Evolutionary conservation across 2,113 vertebrate species (phyloP).

Genomic region (Gymnobelideus leadbeateri): DNA sequence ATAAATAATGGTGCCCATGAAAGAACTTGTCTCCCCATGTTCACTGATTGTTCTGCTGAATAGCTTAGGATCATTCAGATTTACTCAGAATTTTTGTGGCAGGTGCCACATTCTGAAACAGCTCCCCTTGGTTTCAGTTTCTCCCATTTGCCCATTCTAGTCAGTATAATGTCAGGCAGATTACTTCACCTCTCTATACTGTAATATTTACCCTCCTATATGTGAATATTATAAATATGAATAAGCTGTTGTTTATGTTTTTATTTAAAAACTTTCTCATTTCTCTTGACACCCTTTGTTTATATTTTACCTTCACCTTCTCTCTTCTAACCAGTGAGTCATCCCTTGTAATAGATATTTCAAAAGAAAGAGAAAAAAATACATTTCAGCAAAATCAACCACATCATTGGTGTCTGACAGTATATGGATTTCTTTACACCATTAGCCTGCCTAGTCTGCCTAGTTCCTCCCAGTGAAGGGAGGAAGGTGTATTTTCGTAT

Average conservation of each 20-base stretch:
- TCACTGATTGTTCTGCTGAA: slow-evolving; percentile 50
- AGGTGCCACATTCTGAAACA: slow-evolving; percentile 20
- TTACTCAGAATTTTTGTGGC: slow-evolving; percentile 55
- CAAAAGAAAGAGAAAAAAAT: not conserved
- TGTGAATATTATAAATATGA: slow-evolving; percentile 32
- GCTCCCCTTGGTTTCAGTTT: not conserved
- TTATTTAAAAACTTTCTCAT: not conserved
- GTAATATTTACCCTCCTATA: not conserved
- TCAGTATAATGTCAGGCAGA: slow-evolving; percentile 14
- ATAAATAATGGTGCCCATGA: too few relatives aligned
- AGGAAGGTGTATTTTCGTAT: not conserved
- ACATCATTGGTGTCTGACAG: not conserved
- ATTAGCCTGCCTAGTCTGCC: not conserved
- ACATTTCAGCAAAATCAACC: not conserved
- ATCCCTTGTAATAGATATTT: too few relatives aligned
- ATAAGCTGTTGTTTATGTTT: slow-evolving; percentile 2
- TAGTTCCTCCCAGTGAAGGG: not conserved
- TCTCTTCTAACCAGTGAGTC: not conserved
- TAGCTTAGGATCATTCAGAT: slow-evolving; percentile 39
- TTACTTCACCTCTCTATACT: slow-evolving; percentile 50
- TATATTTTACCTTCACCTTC: not conserved
- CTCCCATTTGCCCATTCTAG: not conserved
- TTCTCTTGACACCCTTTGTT: not conserved
- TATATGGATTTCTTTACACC: not conserved
- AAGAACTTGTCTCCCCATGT: slow-evolving; percentile 28